A percentile compares a stretch with the other conserved stretches of the same genome.
Conservation (phyloP, 1,140 invertebrate species). For the Caenorhabditis tropicalis region DNA sequence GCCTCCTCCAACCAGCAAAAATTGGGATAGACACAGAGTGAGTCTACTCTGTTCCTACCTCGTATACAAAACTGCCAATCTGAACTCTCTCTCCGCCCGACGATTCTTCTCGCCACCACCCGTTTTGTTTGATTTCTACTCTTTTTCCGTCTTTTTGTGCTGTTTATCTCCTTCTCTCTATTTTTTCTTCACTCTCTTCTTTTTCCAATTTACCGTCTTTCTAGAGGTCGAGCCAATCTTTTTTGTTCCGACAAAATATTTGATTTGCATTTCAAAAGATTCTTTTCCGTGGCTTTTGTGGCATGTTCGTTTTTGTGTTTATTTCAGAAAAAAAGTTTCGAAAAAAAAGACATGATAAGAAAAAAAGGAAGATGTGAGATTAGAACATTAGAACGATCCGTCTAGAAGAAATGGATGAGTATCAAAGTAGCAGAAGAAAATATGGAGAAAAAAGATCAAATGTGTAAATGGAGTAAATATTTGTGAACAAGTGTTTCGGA, state of each 20-base stretch:
- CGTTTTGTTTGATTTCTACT: slow-evolving; percentile 31
- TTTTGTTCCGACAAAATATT: not conserved
- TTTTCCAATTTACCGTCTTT: not conserved
- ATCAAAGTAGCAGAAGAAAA: too few relatives aligned
- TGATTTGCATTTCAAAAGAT: slow-evolving; percentile 33
- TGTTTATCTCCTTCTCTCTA: slow-evolving; percentile 15
- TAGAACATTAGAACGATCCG: too few relatives aligned
- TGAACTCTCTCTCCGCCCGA: not conserved
- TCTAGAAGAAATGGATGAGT: too few relatives aligned
- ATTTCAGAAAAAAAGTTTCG: not conserved
- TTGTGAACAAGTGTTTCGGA: not conserved
- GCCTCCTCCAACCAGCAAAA: not conserved
- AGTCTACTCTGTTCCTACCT: not conserved
- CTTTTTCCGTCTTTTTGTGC: not conserved
- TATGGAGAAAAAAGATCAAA: not conserved
- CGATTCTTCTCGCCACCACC: slow-evolving; percentile 16
- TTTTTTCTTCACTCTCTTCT: not conserved
- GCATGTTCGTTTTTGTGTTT: not conserved
- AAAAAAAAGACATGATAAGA: too few relatives aligned
- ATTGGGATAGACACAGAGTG: not conserved
- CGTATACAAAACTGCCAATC: slow-evolving; percentile 8
- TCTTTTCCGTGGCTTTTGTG: not conserved
- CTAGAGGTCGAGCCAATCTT: not conserved
- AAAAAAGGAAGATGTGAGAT: too few relatives aligned
- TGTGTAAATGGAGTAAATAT: not conserved